Evolutionary conservation across 2,113 vertebrate species (phyloP), one percentile per base, ranked within the genome.

Genomic region (Sula dactylatra): DNA sequence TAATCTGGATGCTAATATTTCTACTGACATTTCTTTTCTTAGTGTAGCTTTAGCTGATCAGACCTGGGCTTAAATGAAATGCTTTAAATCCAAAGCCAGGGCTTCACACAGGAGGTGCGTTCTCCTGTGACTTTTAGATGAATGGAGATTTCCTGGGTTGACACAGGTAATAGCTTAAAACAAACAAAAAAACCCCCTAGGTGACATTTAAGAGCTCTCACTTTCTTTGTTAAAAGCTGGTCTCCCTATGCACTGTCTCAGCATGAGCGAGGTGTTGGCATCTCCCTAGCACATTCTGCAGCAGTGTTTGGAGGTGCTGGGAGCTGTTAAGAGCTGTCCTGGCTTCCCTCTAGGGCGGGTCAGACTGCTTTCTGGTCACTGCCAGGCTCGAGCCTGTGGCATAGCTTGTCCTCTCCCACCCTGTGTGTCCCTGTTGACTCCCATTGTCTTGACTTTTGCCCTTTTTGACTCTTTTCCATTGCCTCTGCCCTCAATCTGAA

Each of bases 321-420:
- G 31, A 79, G 44, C 38, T 82, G 45, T 62, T 31, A 54, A 45
- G 45, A 76, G 4, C 32, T 56, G 13, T 61, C 29, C 44, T 27
- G 12, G 7, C 1, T 31, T 38, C 26, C 52, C n/a, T 18, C 9
- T 13, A 25, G 26, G 32, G 59, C 0, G 0, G 19, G 17, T 56
- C n/a, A 64, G 22, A 32, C 27, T 78, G 59, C 38, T 73, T 26
- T 58, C 47, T 83, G 67, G 31, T 5, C 4, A 6, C 26, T 42
- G 44, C 27, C 3, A 6, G 34, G 20, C 27, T 87, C 1, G 4
- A 86, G 59, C 8, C 54, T 0, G 1, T 14, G 21, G 18, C 14
- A 16, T 13, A 62, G 16, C 21, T 29, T 89, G 31, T 64, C 10
- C 11, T 36, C 44, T 71, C 16, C 54, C 29, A 38, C 16, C 8